These are phyloP conservation scores for Lasioglossum lativentre DNA, from an alignment of 2,888 invertebrate genomes.

Conservation along the genomic window DNA sequence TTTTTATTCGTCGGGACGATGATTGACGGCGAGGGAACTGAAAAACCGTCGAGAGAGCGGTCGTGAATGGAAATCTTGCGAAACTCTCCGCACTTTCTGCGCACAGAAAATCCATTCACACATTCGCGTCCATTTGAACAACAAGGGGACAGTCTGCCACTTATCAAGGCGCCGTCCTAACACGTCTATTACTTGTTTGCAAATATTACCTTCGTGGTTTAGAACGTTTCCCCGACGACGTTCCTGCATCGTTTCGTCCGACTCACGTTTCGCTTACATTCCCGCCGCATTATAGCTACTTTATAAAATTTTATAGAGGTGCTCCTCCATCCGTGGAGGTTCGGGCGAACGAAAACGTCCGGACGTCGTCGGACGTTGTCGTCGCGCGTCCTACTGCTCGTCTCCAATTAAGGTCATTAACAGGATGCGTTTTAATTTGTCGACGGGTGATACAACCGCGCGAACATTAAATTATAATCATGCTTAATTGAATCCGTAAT, in stretches of 20 bases:
- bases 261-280: slow-evolving; percentile 40
- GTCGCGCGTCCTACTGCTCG: background rate
- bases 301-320: slow-evolving; percentile 35
- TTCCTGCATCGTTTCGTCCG: slow-evolving; percentile 46
- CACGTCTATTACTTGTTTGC: slow-evolving; percentile 80
- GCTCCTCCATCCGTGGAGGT: slow-evolving; percentile 7
- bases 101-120: slow-evolving; percentile 80
- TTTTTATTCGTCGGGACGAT: slow-evolving; percentile 36
- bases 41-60: slow-evolving; percentile 38
- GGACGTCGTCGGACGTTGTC: background rate
- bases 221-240: slow-evolving; percentile 69
- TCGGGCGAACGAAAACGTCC: background rate
- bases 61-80: slow-evolving; percentile 75
- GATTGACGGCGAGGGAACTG: slow-evolving; percentile 58
- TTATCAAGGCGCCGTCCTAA: slow-evolving; percentile 80
- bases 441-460: background rate
- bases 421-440: background rate
- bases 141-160: slow-evolving; percentile 73
- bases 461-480: background rate
- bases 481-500: background rate
- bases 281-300: slow-evolving; percentile 32
- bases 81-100: slow-evolving; percentile 74
- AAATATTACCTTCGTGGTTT: slow-evolving; percentile 77
- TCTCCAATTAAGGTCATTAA: background rate
- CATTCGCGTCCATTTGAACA: slow-evolving; percentile 71